Conservation (phyloP, 2,797 vertebrate species). For the Protosalanx chinensis region DNA sequence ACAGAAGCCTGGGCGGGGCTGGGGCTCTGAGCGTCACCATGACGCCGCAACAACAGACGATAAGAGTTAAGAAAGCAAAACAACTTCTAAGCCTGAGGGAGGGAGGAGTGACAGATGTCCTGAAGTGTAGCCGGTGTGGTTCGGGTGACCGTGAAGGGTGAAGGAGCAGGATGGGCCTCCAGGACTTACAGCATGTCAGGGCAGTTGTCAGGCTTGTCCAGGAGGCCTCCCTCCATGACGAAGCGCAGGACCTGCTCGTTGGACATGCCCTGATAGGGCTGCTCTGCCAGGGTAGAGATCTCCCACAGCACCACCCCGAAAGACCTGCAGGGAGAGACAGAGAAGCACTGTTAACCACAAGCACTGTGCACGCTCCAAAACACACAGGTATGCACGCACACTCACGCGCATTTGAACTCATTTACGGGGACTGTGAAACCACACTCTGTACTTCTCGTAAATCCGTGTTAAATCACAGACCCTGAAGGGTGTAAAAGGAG, state of each 20-base stretch:
- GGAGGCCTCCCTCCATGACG: slow-evolving; percentile 96
- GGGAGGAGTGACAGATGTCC: not conserved
- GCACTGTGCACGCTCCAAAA: not conserved
- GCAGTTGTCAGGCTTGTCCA: slow-evolving; percentile 97
- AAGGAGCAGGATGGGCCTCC: not conserved
- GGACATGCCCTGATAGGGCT: slow-evolving; percentile 98
- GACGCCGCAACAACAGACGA: too few species aligned
- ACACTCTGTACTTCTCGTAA: not conserved
- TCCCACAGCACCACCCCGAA: slow-evolving; percentile 98
- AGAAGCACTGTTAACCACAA: not conserved
- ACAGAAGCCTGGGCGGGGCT: slow-evolving; percentile 42
- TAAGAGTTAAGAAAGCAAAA: too few species aligned
- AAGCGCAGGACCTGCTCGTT: slow-evolving; percentile 98
- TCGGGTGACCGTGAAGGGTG: not conserved
- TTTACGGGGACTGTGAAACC: not conserved
- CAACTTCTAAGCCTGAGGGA: not conserved
- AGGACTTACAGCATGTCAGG: slow-evolving; percentile 93
- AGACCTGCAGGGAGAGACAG: slow-evolving; percentile 64
- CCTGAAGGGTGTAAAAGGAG: not conserved
- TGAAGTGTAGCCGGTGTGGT: not conserved
- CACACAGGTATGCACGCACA: slow-evolving; percentile 20
- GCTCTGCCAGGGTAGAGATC: slow-evolving; percentile 92
- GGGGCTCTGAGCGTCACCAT: not conserved
- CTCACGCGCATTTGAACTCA: not conserved
- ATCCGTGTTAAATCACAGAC: not conserved